Conservation (phyloP, 2,797 vertebrate genomes). For the Buceros bicornis region DNA sequence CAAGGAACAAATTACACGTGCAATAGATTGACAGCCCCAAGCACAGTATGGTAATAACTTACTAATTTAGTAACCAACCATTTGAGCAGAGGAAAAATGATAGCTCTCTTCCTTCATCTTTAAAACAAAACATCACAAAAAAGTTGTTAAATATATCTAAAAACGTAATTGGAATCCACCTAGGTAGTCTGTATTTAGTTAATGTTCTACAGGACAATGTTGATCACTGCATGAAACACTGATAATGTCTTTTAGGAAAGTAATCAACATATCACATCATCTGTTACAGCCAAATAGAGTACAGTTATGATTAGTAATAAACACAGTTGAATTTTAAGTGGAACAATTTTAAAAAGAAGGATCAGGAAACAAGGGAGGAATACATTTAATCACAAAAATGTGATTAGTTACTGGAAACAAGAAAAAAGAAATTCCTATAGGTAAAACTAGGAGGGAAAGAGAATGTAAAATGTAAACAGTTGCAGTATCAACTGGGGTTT, state of each 20-base stretch:
- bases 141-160: not conserved
- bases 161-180: not conserved
- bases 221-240: not conserved
- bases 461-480: not conserved
- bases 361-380: not conserved
- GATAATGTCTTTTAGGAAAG: not conserved
- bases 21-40: not conserved
- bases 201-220: not conserved
- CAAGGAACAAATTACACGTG: not conserved
- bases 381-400: not conserved
- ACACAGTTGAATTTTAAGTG: not conserved
- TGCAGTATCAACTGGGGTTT: not conserved
- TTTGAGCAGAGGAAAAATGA: not conserved
- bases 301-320: not conserved
- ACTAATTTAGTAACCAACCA: not conserved
- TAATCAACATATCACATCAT: not conserved
- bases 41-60: not conserved
- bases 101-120: not conserved
- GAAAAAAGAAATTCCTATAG: not conserved
- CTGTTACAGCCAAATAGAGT: not conserved
- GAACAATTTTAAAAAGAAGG: not conserved
- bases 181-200: not conserved
- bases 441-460: not conserved
- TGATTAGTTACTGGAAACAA: not conserved
- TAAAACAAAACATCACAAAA: not conserved